These are phyloP conservation scores for Acropternis orthonyx DNA, from an alignment of 2,797 vertebrate genomes.

Conservation along the genomic window DNA sequence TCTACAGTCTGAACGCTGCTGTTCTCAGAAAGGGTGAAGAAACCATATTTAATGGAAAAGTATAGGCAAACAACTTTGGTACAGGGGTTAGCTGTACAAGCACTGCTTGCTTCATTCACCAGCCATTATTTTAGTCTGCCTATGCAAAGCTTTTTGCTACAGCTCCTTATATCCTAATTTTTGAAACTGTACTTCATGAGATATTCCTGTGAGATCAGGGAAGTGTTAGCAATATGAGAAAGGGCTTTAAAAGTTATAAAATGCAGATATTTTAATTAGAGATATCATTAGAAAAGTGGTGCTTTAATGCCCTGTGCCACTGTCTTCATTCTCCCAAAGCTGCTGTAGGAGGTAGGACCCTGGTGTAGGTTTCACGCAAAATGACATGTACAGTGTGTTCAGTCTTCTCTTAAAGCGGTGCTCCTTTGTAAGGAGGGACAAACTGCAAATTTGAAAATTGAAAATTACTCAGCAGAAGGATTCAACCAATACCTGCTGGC, in stretches of 20 bases:
- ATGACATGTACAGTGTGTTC: not conserved
- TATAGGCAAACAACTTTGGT: not conserved
- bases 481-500: not conserved
- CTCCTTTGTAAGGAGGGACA: not conserved
- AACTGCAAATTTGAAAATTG: not conserved
- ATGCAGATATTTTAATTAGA: not conserved
- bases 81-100: not conserved
- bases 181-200: not conserved
- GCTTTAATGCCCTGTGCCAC: not conserved
- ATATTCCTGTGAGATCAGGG: not conserved
- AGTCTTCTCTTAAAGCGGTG: not conserved
- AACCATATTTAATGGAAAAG: not conserved
- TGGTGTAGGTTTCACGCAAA: not conserved
- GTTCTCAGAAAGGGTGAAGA: not conserved
- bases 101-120: not conserved
- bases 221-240: not conserved
- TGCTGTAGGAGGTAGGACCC: not conserved
- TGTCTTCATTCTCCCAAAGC: not conserved
- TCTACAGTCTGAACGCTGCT: not conserved
- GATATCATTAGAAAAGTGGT: not conserved
- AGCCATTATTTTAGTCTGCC: not conserved
- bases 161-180: not conserved
- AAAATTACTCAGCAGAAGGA: not conserved
- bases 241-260: not conserved
- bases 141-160: not conserved